Evolutionary conservation across 2,888 invertebrate species (phyloP).

Genomic region (Diabrotica balteata): DNA sequence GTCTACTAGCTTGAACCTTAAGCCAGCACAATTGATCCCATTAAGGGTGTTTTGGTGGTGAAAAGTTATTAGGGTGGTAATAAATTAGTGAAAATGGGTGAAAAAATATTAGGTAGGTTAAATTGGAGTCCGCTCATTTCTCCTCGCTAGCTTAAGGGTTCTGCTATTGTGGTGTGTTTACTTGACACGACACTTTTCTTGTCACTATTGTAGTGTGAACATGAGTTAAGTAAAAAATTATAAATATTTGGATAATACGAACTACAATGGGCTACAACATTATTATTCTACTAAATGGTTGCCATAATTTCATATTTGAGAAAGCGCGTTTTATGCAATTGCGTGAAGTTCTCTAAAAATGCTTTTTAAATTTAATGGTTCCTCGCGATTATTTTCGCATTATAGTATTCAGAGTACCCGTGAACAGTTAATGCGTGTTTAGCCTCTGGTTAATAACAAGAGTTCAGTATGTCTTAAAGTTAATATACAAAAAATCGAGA

Average conservation of each 20-base stretch:
- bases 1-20: no score
- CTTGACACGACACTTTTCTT: no score
- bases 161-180: neutral
- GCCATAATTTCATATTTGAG: slow-evolving; percentile 12
- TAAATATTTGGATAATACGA: neutral
- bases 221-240: neutral
- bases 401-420: slow-evolving; percentile 7
- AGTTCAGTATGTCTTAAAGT: slow-evolving; percentile 5
- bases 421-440: slow-evolving; percentile 4
- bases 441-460: slow-evolving; percentile 4
- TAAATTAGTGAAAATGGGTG: no score
- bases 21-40: no score
- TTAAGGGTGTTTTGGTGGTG: no score
- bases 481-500: neutral
- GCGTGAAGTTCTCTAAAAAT: slow-evolving; percentile 14
- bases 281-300: slow-evolving; percentile 10
- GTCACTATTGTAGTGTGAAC: neutral
- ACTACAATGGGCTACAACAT: no score
- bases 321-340: slow-evolving; percentile 13
- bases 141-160: no score
- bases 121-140: no score
- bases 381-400: slow-evolving; percentile 22
- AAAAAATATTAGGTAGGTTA: no score
- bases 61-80: no score
- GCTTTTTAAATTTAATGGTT: slow-evolving; percentile 18